Evolutionary conservation across 2,797 vertebrate species (phyloP).

Genomic region (Bucorvus abyssinicus): DNA sequence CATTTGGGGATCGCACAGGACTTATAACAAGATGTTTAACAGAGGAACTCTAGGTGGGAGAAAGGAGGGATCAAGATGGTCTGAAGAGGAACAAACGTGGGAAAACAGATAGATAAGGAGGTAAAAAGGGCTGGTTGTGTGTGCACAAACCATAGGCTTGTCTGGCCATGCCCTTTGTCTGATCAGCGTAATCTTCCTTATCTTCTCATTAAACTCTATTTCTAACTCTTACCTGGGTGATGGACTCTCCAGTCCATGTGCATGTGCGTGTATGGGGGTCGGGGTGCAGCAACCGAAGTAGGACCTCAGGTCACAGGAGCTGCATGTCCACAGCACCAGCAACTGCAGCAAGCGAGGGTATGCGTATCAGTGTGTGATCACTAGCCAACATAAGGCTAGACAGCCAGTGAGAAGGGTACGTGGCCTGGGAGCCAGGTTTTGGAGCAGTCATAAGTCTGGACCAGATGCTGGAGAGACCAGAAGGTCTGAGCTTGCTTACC

Average conservation of each 20-base stretch:
- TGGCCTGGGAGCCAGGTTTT: neutral
- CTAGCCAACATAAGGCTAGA: neutral
- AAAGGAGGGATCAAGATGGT: neutral
- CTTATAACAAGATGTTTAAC: neutral
- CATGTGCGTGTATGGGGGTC: fast-evolving
- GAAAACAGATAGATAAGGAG: neutral
- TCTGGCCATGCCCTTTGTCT: neutral
- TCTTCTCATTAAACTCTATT: neutral
- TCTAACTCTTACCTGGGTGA: neutral
- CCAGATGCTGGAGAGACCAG: neutral
- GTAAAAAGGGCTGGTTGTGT: neutral
- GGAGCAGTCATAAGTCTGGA: neutral
- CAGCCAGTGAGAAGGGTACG: neutral
- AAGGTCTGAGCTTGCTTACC: neutral
- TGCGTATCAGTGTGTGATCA: too few species aligned
- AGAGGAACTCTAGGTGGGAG: neutral
- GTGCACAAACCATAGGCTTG: neutral
- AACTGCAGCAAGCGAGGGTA: neutral
- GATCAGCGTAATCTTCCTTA: neutral
- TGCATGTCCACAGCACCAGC: neutral
- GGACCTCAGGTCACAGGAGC: neutral
- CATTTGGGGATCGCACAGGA: neutral
- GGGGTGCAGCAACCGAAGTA: neutral
- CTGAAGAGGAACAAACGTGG: neutral
- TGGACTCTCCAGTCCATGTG: neutral